Evolutionary conservation across 2,113 vertebrate species (phyloP), one percentile per base, ranked within the genome.

Genomic region (Scopus umbretta): DNA sequence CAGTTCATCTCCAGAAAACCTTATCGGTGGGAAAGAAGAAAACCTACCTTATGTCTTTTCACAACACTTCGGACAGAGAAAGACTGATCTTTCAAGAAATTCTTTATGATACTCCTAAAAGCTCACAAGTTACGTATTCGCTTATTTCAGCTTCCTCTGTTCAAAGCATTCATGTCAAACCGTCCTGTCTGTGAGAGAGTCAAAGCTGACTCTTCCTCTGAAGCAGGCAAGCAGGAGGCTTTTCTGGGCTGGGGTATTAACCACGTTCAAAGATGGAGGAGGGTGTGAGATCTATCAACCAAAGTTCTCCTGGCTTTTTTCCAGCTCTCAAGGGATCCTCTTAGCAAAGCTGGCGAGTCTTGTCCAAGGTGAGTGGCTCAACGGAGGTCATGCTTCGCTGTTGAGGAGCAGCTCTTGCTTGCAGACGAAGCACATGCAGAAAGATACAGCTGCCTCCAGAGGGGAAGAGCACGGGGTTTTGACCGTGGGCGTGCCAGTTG

Each of bases 371-470:
- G 43, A 68, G 20, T 21, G n/a, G 43, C n/a, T 78, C 56, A 42
- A 1, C 25, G 59, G 34, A 36, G 36, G 29, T 38, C 5, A 10
- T 1, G 7, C 22, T 34, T 32, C 12, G 16, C 42, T 65, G 12
- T 32, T 23, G 36, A 58, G 47, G 29, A 72, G 58, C 32, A 65
- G 38, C 14, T 18, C 10, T 1, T 10, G 25, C 45, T 47, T 5
- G 1, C 59, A 49, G 42, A 17, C 34, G 49, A 25, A 45, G 45
- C 20, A 5, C 16, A 0, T 0, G 22, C 17, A 43, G 55, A 42
- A 65, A 42, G 36, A 16, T 12, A 5, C 4, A 53, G 45, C 17
- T 90, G 75, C 59, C 63, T 40, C 2, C 4, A 30, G 71, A 40
- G 43, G 29, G 40, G 30, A 45, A 32, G 59, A 62, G n/a, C n/a